These are phyloP conservation scores for Philaethria dido DNA, from an alignment of 2,888 invertebrate species.

Conservation along the genomic window DNA sequence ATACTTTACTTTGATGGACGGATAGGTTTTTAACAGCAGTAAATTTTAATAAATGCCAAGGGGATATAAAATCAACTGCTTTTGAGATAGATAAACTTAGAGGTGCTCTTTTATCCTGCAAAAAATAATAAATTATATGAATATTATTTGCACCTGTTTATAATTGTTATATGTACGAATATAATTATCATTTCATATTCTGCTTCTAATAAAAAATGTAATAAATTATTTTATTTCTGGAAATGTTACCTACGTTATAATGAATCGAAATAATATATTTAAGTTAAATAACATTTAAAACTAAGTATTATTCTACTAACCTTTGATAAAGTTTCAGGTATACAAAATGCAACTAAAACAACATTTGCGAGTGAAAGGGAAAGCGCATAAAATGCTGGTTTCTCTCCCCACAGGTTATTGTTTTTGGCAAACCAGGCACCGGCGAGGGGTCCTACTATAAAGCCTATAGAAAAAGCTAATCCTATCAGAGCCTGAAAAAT, in stretches of 20 bases:
- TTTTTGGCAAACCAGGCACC: slow-evolving; percentile 94
- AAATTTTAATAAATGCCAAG: slow-evolving; percentile 81
- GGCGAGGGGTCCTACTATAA: slow-evolving; percentile 97
- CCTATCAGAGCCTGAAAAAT: slow-evolving; percentile 94
- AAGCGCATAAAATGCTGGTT: slow-evolving; percentile 91
- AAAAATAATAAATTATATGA: slow-evolving; percentile 45
- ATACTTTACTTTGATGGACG: slow-evolving; percentile 84
- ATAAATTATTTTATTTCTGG: background rate
- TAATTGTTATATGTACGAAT: too few relatives aligned
- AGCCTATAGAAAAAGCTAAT: slow-evolving; percentile 98
- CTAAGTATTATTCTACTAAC: slow-evolving; percentile 61
- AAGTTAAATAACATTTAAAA: too few relatives aligned
- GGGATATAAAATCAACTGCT: slow-evolving; percentile 80
- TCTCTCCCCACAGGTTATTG: slow-evolving; percentile 88
- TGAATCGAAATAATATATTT: too few relatives aligned
- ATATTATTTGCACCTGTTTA: background rate
- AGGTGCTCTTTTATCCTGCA: slow-evolving; percentile 88
- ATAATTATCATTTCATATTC: background rate
- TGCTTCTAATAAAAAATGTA: background rate
- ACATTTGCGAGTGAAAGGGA: slow-evolving; percentile 90
- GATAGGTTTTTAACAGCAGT: slow-evolving; percentile 87
- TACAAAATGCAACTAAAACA: slow-evolving; percentile 86
- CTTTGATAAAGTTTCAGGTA: slow-evolving; percentile 93
- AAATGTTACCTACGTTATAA: background rate
- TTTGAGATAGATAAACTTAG: slow-evolving; percentile 87